phyloP scores from a whole-genome alignment of 1,140 invertebrate species.

The Caenorhabditis remanei region DNA sequence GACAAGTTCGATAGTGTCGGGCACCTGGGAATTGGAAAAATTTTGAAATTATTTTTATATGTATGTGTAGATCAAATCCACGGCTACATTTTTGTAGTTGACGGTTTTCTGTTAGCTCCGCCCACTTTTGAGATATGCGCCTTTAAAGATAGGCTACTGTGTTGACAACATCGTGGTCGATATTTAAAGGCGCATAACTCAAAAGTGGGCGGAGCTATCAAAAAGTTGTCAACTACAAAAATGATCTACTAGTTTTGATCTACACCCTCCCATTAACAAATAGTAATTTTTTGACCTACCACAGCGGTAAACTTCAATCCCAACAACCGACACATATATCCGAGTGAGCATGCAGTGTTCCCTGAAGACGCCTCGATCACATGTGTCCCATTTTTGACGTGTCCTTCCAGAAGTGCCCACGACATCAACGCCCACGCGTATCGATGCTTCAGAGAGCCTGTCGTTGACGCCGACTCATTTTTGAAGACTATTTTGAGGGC shows the following conservation, averaged over 20 bases:
- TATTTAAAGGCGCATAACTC: background rate
- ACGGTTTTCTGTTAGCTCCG: too few species aligned
- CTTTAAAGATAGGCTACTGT: too few species aligned
- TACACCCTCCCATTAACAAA: too few species aligned
- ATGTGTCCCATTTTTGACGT: constrained; percentile 54
- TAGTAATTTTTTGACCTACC: background rate
- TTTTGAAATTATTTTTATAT: background rate
- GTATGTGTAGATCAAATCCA: too few species aligned
- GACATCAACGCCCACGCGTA: constrained; percentile 70
- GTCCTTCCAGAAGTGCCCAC: constrained; percentile 68
- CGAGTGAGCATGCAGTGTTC: constrained; percentile 66
- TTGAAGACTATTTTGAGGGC: constrained; percentile 54
- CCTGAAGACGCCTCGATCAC: constrained; percentile 70
- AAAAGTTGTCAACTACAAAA: background rate
- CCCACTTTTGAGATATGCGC: too few species aligned
- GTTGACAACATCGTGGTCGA: too few species aligned
- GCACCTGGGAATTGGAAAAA: constrained; percentile 11
- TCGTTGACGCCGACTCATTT: constrained; percentile 65
- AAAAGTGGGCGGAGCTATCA: background rate
- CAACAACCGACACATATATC: constrained; percentile 68
- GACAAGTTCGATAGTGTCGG: constrained; percentile 61
- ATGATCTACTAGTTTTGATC: too few species aligned
- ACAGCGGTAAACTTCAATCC: constrained; percentile 65
- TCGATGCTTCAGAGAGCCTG: constrained; percentile 70
- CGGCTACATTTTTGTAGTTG: too few species aligned